phyloP scores from a whole-genome alignment of 2,797 vertebrate species.

The Neopelma chrysocephalum region DNA sequence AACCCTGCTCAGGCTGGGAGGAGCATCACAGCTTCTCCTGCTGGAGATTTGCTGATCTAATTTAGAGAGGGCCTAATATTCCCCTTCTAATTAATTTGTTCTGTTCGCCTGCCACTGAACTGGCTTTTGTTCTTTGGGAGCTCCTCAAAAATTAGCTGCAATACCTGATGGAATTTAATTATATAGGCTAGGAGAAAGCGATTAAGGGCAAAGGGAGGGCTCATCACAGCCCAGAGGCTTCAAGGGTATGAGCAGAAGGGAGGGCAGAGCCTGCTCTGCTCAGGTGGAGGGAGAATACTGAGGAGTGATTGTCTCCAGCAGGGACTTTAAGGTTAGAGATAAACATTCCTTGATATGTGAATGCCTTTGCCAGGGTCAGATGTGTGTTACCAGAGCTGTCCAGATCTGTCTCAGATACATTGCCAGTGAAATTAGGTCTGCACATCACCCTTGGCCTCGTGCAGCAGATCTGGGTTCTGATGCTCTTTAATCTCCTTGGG shows the following conservation, averaged over 20 bases:
- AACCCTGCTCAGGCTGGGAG: background rate
- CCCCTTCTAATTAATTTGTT: conserved; percentile 56
- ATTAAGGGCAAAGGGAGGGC: conserved; percentile 35
- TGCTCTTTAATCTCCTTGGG: background rate
- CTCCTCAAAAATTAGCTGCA: conserved; percentile 54
- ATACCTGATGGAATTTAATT: conserved; percentile 57
- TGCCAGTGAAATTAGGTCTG: background rate
- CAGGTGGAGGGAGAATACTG: background rate
- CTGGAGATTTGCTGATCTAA: conserved; percentile 16
- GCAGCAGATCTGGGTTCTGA: background rate
- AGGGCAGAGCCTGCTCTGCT: background rate
- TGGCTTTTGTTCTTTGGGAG: conserved; percentile 39
- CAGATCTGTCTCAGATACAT: background rate
- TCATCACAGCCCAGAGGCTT: background rate
- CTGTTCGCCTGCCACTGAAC: background rate
- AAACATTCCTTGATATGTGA: background rate
- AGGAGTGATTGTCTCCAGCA: background rate
- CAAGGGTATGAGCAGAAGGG: background rate
- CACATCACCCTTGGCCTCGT: background rate
- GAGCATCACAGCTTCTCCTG: background rate
- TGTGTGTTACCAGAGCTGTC: background rate
- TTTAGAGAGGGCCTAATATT: conserved; percentile 9
- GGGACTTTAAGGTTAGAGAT: background rate
- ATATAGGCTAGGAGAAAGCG: conserved; percentile 37
- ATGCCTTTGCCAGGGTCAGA: background rate